A percentile compares a stretch with the other conserved stretches of the same genome.
These are phyloP conservation scores for Pygocentrus nattereri DNA, from an alignment of 2,797 vertebrate genomes.

Conservation along the genomic window DNA sequence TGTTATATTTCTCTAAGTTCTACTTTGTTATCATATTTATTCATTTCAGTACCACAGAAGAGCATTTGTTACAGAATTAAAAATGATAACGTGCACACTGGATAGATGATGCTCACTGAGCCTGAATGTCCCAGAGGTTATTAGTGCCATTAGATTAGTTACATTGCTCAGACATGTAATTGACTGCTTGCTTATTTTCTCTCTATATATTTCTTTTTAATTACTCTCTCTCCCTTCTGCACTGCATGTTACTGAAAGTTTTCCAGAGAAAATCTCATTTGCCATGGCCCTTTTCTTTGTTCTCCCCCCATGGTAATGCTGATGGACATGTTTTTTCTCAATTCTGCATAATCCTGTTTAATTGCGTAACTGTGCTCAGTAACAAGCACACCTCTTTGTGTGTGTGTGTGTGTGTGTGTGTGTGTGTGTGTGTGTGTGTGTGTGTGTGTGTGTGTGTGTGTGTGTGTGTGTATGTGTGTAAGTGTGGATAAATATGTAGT, in stretches of 20 bases:
- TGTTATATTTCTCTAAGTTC: not conserved
- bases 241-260: not conserved
- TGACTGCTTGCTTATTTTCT: not conserved
- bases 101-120: not conserved
- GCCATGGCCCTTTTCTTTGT: not conserved
- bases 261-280: constrained; percentile 2
- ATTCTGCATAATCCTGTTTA: constrained; percentile 31
- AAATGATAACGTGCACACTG: not conserved
- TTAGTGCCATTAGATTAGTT: not conserved
- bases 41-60: not conserved
- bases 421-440: too few relatives aligned
- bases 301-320: constrained; percentile 9
- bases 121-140: not conserved
- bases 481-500: not conserved
- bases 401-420: too few relatives aligned
- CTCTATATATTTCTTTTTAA: not conserved
- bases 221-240: not conserved
- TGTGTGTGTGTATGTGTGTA: not conserved
- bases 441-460: not conserved
- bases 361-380: constrained; percentile 67
- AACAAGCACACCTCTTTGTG: constrained; percentile 52
- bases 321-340: constrained; percentile 2
- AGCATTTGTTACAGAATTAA: not conserved
- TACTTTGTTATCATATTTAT: not conserved
- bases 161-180: not conserved